A percentile compares a stretch with the other conserved stretches of the same genome.
Conservation (phyloP, 1,140 invertebrate species). For the Drosophila mayri region DNA sequence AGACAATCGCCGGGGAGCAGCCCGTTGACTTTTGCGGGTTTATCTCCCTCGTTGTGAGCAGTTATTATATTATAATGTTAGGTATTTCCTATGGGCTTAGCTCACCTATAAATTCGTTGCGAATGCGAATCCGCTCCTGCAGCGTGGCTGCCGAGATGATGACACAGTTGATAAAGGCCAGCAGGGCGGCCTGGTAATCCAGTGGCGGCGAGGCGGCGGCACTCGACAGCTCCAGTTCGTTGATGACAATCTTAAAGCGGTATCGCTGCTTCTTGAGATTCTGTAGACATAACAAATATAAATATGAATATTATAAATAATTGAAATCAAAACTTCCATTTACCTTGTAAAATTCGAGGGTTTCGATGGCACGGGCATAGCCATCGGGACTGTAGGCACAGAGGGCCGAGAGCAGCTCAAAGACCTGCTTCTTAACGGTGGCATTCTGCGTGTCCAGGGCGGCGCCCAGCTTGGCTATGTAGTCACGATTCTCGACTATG, state of each 20-base stretch:
- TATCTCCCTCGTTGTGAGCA: constrained; percentile 39
- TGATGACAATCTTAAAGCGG: constrained; percentile 93
- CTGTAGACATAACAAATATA: constrained; percentile 85
- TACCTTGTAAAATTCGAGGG: constrained; percentile 95
- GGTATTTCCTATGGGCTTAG: constrained; percentile 4
- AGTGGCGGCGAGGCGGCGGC: constrained; percentile 86
- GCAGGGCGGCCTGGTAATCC: constrained; percentile 95
- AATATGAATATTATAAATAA: too few relatives aligned
- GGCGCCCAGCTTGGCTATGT: constrained; percentile 95
- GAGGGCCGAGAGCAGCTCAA: constrained; percentile 95
- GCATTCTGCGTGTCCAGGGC: constrained; percentile 94
- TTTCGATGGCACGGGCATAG: constrained; percentile 93
- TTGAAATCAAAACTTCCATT: background rate
- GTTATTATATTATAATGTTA: background rate
- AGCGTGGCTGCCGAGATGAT: constrained; percentile 95
- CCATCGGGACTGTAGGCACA: constrained; percentile 95
- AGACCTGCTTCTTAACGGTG: constrained; percentile 96
- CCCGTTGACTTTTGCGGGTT: constrained; percentile 65
- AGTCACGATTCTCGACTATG: constrained; percentile 96
- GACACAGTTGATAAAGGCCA: constrained; percentile 98
- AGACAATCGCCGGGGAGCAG: constrained; percentile 25
- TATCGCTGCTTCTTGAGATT: constrained; percentile 93
- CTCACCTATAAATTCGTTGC: constrained; percentile 98
- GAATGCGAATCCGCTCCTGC: constrained; percentile 93
- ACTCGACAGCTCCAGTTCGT: constrained; percentile 92